Percentiles rank a stretch among this genome's conserved stretches.
phyloP scores from a whole-genome alignment of 2,113 vertebrate genomes.

The Hoplias malabaricus region DNA sequence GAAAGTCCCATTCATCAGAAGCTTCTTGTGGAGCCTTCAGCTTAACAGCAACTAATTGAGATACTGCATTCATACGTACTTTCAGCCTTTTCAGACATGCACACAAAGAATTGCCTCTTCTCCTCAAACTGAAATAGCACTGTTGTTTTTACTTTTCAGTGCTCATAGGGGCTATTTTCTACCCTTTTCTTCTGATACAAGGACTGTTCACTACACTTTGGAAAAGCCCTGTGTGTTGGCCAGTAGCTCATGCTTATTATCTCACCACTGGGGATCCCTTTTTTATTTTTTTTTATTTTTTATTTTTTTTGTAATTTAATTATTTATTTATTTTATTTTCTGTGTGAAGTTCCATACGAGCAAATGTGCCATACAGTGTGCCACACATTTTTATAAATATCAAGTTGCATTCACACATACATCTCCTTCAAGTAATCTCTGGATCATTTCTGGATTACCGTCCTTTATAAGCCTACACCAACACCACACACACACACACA shows the following conservation, averaged over 20 bases:
- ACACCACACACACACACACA: not conserved
- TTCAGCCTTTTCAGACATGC: not conserved
- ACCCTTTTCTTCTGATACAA: not conserved
- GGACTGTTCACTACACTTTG: too few relatives aligned
- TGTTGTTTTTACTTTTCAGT: not conserved
- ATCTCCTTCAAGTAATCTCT: too few relatives aligned
- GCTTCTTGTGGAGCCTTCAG: constrained; percentile 5
- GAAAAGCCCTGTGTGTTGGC: not conserved
- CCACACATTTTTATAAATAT: too few relatives aligned
- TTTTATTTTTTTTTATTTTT: constrained; percentile 23
- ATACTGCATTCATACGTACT: not conserved
- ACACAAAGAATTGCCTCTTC: constrained; percentile 13
- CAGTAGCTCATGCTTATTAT: constrained; percentile 6
- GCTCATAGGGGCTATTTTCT: not conserved
- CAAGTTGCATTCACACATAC: too few relatives aligned
- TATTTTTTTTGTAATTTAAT: too few relatives aligned
- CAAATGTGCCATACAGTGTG: constrained; percentile 19
- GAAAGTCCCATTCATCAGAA: constrained; percentile 32
- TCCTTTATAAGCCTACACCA: too few relatives aligned
- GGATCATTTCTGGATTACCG: too few relatives aligned
- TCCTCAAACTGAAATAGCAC: not conserved
- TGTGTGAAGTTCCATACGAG: too few relatives aligned
- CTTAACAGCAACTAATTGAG: not conserved
- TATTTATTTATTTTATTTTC: too few relatives aligned
- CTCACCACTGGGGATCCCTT: constrained; percentile 31